Evolutionary conservation across 2,888 invertebrate species (phyloP).

Genomic region (Halocaridina rubra): DNA sequence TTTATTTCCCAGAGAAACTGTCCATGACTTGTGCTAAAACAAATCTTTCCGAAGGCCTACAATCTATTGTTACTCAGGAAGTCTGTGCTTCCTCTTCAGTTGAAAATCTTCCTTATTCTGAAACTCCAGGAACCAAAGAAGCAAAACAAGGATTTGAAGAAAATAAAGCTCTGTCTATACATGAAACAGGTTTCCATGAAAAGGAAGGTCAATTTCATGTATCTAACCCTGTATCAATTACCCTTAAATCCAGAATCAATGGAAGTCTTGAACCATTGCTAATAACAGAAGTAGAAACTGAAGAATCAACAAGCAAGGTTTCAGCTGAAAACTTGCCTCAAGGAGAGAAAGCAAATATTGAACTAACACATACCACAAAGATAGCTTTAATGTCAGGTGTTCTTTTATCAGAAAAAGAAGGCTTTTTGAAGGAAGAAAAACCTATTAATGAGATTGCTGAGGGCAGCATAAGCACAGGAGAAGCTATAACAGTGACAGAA

Average conservation of each 20-base stretch:
- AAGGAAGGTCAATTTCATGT: conserved; percentile 31
- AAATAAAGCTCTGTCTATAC: conserved; percentile 40
- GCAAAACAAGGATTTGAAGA: conserved; percentile 50
- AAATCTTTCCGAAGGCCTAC: conserved; percentile 30
- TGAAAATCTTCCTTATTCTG: conserved; percentile 22
- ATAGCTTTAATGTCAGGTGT: conserved; percentile 45
- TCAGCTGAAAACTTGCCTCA: not conserved
- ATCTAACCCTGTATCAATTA: conserved; percentile 14
- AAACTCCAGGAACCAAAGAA: conserved; percentile 35
- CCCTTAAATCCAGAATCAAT: conserved; percentile 35
- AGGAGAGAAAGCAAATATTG: conserved; percentile 37
- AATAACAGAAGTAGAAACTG: conserved; percentile 46
- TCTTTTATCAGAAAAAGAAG: conserved; percentile 34
- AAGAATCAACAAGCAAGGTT: conserved; percentile 30
- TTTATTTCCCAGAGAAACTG: conserved; percentile 19
- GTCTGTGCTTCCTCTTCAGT: conserved; percentile 39
- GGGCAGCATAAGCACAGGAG: conserved; percentile 34
- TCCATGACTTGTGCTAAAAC: conserved; percentile 37
- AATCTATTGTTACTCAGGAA: conserved; percentile 27
- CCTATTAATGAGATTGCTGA: conserved; percentile 34
- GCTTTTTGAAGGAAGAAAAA: conserved; percentile 37
- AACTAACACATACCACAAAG: conserved; percentile 42
- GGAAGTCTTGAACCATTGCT: conserved; percentile 44
- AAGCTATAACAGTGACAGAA: conserved; percentile 50
- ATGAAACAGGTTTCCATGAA: conserved; percentile 41